Percentiles rank a stretch among this genome's conserved stretches.
Evolutionary conservation across 2,113 vertebrate species (phyloP).

Genomic region (Platysternon megacephalum): DNA sequence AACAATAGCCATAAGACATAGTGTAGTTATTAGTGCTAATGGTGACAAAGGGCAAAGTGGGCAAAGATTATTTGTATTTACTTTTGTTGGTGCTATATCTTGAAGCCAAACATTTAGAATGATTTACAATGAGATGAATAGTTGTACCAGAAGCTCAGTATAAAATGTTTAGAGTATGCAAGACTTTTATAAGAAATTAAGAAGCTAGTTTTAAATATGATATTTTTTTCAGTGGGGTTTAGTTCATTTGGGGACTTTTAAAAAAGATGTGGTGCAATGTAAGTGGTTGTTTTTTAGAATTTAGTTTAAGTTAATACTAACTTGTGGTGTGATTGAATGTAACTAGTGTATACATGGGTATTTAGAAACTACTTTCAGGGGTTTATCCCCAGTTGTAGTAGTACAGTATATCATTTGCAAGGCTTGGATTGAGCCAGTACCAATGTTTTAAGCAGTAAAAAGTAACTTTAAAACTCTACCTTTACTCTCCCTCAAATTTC

Average conservation of each 20-base stretch:
- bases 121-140: neutral
- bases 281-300: neutral
- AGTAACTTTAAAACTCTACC: neutral
- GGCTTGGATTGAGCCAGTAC: neutral
- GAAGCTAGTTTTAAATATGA: neutral
- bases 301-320: neutral
- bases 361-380: neutral
- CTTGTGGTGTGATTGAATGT: neutral
- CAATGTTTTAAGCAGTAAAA: neutral
- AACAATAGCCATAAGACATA: slow-evolving; percentile 38
- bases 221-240: neutral
- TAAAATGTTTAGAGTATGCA: neutral
- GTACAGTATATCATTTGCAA: fast-evolving
- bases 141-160: neutral
- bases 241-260: neutral
- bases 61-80: neutral
- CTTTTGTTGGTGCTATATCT: neutral
- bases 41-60: neutral
- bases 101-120: slow-evolving; percentile 23
- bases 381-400: neutral
- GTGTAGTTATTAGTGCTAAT: slow-evolving; percentile 25
- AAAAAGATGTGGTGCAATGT: neutral
- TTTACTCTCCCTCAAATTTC: neutral
- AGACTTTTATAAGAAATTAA: neutral
- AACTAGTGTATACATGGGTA: neutral